phyloP scores from a whole-genome alignment of 2,113 vertebrate genomes.

The Psophia crepitans region DNA sequence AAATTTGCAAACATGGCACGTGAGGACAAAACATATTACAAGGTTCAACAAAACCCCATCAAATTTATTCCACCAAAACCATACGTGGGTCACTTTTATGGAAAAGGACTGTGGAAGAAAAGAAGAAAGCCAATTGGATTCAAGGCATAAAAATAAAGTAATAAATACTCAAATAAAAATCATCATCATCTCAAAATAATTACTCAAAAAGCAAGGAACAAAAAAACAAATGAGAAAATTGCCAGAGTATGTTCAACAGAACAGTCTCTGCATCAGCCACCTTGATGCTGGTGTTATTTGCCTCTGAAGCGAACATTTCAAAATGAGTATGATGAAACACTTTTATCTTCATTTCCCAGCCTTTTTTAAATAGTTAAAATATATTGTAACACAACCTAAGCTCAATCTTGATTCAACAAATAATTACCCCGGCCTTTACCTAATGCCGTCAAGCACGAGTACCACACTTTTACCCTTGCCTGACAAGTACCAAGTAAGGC shows the following conservation, averaged over 20 bases:
- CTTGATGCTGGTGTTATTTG: background rate
- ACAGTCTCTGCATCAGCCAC: background rate
- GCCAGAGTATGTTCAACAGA: background rate
- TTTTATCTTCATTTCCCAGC: background rate
- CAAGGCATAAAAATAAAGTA: background rate
- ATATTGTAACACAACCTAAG: background rate
- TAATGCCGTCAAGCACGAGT: background rate
- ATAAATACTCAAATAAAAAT: background rate
- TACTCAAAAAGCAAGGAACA: background rate
- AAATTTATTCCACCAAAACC: background rate
- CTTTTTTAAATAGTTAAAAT: background rate
- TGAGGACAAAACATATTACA: background rate
- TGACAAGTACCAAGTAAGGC: background rate
- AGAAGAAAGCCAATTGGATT: background rate
- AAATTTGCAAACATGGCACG: background rate
- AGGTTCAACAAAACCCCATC: background rate
- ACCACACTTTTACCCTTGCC: background rate
- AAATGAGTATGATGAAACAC: background rate
- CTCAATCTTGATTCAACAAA: background rate
- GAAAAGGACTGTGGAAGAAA: background rate
- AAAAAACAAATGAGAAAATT: background rate
- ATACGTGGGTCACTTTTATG: background rate
- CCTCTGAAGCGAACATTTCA: background rate
- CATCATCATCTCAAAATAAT: background rate
- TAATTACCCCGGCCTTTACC: background rate